Conservation (phyloP, 2,888 invertebrate genomes). For the Norana najaformis region DNA sequence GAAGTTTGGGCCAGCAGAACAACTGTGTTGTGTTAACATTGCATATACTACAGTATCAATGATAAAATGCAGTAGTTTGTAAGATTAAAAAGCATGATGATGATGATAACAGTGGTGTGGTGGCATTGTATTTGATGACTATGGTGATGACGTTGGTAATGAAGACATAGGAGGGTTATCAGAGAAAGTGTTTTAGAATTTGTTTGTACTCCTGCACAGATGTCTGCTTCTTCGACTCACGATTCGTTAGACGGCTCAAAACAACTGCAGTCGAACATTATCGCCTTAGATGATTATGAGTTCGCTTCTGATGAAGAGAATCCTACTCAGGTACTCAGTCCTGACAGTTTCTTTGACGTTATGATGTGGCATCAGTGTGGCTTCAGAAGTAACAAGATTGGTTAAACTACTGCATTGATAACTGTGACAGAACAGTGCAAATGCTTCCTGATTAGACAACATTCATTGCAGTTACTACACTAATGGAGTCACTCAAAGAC, state of each 20-base stretch:
- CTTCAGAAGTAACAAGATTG: background rate
- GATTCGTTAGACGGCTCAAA: background rate
- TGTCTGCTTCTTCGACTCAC: background rate
- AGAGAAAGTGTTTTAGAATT: background rate
- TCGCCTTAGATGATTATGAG: slow-evolving; percentile 21
- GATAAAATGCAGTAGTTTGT: background rate
- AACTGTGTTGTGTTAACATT: background rate
- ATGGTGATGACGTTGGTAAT: background rate
- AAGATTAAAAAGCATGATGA: background rate
- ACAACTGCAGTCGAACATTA: background rate
- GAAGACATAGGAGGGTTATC: background rate
- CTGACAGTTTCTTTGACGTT: background rate
- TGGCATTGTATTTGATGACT: background rate
- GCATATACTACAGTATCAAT: no score
- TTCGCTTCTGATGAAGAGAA: slow-evolving; percentile 1
- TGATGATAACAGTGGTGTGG: background rate
- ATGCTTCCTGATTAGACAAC: background rate
- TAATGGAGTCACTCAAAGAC: background rate
- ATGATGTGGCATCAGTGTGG: background rate
- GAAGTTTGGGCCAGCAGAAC: background rate
- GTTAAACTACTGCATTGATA: background rate
- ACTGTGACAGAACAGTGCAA: background rate
- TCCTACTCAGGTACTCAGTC: background rate
- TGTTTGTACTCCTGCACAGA: background rate
- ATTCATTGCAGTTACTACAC: background rate